A percentile compares a stretch with the other conserved stretches of the same genome.
phyloP scores from a whole-genome alignment of 2,113 vertebrate genomes.

The Marmota monax region DNA sequence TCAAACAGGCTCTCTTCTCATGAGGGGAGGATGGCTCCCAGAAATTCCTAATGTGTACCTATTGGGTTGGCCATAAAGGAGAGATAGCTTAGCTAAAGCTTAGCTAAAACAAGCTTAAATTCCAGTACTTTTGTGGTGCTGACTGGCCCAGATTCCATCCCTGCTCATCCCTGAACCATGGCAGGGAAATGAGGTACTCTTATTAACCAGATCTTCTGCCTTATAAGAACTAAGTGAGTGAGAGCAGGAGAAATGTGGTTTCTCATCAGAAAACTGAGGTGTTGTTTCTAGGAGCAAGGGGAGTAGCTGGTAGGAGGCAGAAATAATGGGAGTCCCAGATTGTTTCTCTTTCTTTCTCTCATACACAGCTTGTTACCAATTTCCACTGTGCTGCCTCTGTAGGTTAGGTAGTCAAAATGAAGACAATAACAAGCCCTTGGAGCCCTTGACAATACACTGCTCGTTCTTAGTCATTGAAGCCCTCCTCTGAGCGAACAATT shows the following conservation, averaged over 20 bases:
- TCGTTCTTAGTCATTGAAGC: neutral
- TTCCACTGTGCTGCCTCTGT: neutral
- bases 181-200: neutral
- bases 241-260: neutral
- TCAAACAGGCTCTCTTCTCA: neutral
- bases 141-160: neutral
- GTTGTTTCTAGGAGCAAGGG: neutral
- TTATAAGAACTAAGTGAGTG: neutral
- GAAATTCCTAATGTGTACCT: neutral
- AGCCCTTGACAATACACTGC: neutral
- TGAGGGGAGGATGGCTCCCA: neutral
- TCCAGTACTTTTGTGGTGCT: neutral
- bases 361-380: neutral
- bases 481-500: neutral
- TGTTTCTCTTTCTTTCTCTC: neutral
- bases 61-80: neutral
- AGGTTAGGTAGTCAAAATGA: conserved; percentile 7
- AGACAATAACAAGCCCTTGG: neutral
- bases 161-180: neutral
- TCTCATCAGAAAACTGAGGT: neutral
- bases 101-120: neutral
- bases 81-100: too few species aligned
- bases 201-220: neutral
- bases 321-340: neutral
- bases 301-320: neutral